These are phyloP conservation scores for Sinella curviseta DNA, from an alignment of 1,140 invertebrate genomes.

Conservation along the genomic window DNA sequence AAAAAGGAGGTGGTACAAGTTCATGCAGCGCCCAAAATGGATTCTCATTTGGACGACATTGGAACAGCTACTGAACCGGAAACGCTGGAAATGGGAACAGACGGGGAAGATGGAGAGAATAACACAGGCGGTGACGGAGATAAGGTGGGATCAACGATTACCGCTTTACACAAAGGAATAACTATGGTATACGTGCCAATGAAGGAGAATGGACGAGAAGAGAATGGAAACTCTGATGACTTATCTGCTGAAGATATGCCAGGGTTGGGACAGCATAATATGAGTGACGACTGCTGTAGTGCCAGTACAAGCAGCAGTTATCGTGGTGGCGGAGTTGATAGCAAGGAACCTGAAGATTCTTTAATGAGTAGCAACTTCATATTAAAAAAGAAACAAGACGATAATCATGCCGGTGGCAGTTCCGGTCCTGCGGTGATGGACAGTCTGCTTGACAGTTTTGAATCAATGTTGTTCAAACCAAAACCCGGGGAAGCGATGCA, in stretches of 20 bases:
- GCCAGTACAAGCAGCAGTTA: background rate
- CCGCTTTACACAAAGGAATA: slow-evolving; percentile 39
- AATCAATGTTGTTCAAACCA: slow-evolving; percentile 45
- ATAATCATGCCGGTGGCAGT: background rate
- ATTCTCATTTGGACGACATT: background rate
- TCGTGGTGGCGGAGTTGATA: background rate
- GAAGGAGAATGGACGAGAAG: slow-evolving; percentile 22
- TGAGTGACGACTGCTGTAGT: background rate
- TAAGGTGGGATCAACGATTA: slow-evolving; percentile 28
- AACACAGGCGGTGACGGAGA: background rate
- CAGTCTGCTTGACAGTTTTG: slow-evolving; percentile 47
- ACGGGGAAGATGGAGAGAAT: slow-evolving; percentile 5
- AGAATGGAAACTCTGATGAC: background rate
- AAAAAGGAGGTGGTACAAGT: slow-evolving; percentile 5
- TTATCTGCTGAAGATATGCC: background rate
- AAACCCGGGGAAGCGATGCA: slow-evolving; percentile 13
- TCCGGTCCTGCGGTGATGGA: slow-evolving; percentile 29
- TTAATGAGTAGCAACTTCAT: slow-evolving; percentile 5
- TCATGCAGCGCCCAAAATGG: background rate
- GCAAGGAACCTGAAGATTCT: background rate
- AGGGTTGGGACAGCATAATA: background rate
- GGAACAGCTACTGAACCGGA: background rate
- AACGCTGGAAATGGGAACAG: slow-evolving; percentile 24
- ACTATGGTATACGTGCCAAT: slow-evolving; percentile 48
- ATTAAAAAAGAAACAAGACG: background rate